Evolutionary conservation across 1,140 invertebrate genomes (phyloP).

Genomic region (Calosoma granatense): DNA sequence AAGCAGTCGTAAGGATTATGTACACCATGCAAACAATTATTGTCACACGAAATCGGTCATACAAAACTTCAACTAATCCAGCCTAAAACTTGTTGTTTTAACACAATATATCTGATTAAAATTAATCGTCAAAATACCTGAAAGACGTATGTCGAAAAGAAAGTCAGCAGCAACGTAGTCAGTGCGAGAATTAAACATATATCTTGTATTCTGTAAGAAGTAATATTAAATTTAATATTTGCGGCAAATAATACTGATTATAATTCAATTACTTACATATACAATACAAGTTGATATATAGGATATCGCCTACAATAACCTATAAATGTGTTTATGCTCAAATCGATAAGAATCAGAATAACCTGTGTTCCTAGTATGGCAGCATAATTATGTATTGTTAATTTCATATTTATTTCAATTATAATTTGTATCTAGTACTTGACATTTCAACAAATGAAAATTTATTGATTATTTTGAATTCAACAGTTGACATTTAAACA

Average conservation of each 20-base stretch:
- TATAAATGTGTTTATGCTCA: slow-evolving; percentile 4
- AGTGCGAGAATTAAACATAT: slow-evolving; percentile 1
- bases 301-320: not conserved
- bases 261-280: not conserved
- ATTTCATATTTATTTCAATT: not conserved
- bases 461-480: not conserved
- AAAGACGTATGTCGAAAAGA: not conserved
- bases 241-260: too few relatives aligned
- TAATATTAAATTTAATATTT: not conserved
- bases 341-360: not conserved
- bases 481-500: slow-evolving; percentile 6
- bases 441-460: not conserved
- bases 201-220: slow-evolving; percentile 1
- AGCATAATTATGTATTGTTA: slow-evolving; percentile 1
- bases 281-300: not conserved
- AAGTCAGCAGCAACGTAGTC: not conserved
- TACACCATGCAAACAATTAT: not conserved
- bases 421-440: not conserved
- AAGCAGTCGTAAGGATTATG: not conserved
- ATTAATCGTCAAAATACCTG: not conserved
- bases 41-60: not conserved
- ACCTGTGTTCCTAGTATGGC: not conserved
- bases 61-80: not conserved
- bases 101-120: not conserved
- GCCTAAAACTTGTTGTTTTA: slow-evolving; percentile 1